phyloP scores from a whole-genome alignment of 2,797 vertebrate genomes.

The Ctenopoma kingsleyae region DNA sequence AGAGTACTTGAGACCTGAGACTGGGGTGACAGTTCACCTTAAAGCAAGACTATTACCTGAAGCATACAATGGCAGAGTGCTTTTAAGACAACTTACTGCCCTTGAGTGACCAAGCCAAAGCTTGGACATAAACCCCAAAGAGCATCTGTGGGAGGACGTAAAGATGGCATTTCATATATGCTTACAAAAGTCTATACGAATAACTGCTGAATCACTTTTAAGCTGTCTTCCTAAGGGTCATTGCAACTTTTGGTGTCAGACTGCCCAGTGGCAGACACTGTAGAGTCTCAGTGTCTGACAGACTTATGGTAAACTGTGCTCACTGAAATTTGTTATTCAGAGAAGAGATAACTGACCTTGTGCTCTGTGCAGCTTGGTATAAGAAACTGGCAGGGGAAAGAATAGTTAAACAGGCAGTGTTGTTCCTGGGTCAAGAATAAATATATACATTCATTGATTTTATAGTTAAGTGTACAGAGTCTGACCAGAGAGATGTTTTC shows the following conservation, averaged over 20 bases:
- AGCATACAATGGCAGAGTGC: neutral
- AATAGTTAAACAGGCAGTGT: neutral
- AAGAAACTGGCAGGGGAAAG: neutral
- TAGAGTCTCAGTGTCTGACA: neutral
- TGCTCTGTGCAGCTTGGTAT: neutral
- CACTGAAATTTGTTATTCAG: neutral
- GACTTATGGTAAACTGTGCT: neutral
- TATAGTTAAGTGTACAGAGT: no score
- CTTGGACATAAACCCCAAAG: neutral
- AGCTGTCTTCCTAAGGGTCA: neutral
- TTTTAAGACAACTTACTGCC: neutral
- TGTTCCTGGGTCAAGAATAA: no score
- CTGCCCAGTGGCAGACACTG: no score
- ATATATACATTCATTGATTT: no score
- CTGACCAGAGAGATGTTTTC: no score
- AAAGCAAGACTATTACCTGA: neutral
- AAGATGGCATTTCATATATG: neutral
- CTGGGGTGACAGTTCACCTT: neutral
- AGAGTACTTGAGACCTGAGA: no score
- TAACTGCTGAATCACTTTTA: neutral
- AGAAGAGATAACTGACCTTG: no score
- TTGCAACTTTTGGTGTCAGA: neutral
- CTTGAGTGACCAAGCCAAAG: neutral
- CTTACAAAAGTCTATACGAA: neutral
- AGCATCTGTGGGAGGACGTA: neutral